phyloP scores from a whole-genome alignment of 2,113 vertebrate genomes.

The Misgurnus mizolepis region DNA sequence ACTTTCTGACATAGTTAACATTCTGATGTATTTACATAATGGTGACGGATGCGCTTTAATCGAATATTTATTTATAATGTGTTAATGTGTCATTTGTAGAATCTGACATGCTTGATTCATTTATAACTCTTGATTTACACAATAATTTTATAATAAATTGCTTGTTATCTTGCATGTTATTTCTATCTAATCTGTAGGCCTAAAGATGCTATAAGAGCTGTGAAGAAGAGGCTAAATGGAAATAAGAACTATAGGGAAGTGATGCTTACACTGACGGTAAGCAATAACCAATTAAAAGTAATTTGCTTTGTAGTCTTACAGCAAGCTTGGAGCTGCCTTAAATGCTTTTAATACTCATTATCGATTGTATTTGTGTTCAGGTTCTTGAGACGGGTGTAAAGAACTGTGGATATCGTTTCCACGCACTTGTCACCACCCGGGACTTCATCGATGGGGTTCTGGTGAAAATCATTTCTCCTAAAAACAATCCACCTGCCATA shows the following conservation, averaged over 20 bases:
- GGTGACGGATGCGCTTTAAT: too few species aligned
- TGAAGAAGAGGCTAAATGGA: slow-evolving; percentile 95
- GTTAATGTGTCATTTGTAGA: neutral
- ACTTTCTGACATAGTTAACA: neutral
- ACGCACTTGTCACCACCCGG: slow-evolving; percentile 89
- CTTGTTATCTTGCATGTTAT: neutral
- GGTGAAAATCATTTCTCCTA: slow-evolving; percentile 95
- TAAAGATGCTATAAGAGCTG: slow-evolving; percentile 93
- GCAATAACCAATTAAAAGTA: slow-evolving; percentile 51
- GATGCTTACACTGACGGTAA: slow-evolving; percentile 95
- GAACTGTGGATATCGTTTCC: slow-evolving; percentile 99
- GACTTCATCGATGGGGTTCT: slow-evolving; percentile 96
- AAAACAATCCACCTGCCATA: slow-evolving; percentile 95
- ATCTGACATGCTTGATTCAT: neutral
- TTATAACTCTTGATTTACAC: too few species aligned
- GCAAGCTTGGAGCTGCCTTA: neutral
- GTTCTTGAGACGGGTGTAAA: slow-evolving; percentile 98
- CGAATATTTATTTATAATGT: neutral
- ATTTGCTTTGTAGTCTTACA: neutral
- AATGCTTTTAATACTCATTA: neutral
- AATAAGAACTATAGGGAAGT: slow-evolving; percentile 97
- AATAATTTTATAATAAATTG: neutral
- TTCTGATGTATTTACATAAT: too few species aligned
- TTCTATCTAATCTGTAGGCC: slow-evolving; percentile 76
- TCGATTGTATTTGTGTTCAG: slow-evolving; percentile 65